Percentiles rank a stretch among this genome's conserved stretches.
Evolutionary conservation across 2,113 vertebrate species (phyloP).

Genomic region (Takifugu bimaculatus): DNA sequence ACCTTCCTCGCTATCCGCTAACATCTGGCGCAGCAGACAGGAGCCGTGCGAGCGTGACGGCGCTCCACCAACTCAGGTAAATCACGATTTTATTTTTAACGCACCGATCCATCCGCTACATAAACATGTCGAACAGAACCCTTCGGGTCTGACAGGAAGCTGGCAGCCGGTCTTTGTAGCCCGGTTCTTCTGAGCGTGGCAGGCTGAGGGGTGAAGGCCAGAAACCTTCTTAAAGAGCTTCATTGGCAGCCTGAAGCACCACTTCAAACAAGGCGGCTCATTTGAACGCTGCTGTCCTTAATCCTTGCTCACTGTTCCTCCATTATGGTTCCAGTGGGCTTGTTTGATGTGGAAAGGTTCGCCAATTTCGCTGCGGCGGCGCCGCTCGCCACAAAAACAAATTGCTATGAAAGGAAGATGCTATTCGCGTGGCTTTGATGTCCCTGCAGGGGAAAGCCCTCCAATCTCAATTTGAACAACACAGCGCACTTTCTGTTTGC

Average conservation of each 20-base stretch:
- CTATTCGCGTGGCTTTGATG: constrained; percentile 51
- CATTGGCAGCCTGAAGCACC: constrained; percentile 5
- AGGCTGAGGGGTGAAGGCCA: too few species aligned
- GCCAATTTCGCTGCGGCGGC: constrained; percentile 18
- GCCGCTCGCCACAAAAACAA: constrained; percentile 23
- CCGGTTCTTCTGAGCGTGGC: too few species aligned
- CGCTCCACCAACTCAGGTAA: not conserved
- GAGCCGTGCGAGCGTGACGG: not conserved
- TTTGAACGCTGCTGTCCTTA: not conserved
- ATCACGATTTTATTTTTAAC: not conserved
- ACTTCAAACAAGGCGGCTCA: not conserved
- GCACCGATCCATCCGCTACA: not conserved
- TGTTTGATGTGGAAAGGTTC: constrained; percentile 42
- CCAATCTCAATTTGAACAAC: constrained; percentile 59
- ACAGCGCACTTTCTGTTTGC: constrained; percentile 59
- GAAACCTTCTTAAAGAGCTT: too few species aligned
- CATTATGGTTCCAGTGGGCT: constrained; percentile 18
- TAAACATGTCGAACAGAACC: not conserved
- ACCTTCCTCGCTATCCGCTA: constrained; percentile 17
- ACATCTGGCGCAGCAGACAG: constrained; percentile 43
- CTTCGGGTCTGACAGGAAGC: too few species aligned
- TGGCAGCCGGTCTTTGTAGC: too few species aligned
- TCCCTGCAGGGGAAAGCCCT: constrained; percentile 18
- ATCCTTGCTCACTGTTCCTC: constrained; percentile 17
- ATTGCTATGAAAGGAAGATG: constrained; percentile 2